These are phyloP conservation scores for Sarcophaga rosellei DNA, from an alignment of 2,888 invertebrate genomes.

Conservation along the genomic window DNA sequence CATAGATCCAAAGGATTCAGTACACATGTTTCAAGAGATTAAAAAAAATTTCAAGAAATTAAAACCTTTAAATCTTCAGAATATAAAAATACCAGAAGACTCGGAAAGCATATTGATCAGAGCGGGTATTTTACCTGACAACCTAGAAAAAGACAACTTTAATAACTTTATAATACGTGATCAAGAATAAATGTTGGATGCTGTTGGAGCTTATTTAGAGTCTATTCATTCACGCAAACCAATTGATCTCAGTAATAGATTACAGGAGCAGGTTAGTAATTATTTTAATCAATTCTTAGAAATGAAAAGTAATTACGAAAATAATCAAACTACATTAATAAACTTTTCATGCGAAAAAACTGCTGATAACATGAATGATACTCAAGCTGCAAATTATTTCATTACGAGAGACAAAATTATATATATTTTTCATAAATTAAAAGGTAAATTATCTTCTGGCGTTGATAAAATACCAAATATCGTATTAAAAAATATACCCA, in stretches of 20 bases:
- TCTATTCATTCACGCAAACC: slow-evolving; percentile 1
- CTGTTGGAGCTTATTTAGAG: slow-evolving; percentile 4
- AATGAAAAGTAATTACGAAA: not conserved
- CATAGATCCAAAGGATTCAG: too few relatives aligned
- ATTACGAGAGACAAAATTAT: slow-evolving; percentile 1
- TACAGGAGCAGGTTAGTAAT: not conserved
- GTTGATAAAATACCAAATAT: slow-evolving; percentile 25
- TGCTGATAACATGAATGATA: slow-evolving; percentile 8
- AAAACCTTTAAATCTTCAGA: slow-evolving; percentile 14
- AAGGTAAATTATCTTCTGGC: slow-evolving; percentile 2
- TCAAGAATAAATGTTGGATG: slow-evolving; percentile 24
- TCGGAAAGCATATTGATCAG: not conserved
- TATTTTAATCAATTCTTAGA: slow-evolving; percentile 8
- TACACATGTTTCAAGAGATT: slow-evolving; percentile 21
- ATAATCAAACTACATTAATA: slow-evolving; percentile 17
- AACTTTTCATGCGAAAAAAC: not conserved
- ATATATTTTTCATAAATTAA: slow-evolving; percentile 16
- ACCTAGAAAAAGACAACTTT: slow-evolving; percentile 11
- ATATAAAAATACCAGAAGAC: slow-evolving; percentile 23
- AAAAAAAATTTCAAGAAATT: slow-evolving; percentile 25
- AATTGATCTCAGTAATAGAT: not conserved
- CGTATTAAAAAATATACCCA: not conserved
- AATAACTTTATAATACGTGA: slow-evolving; percentile 14
- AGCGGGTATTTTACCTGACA: not conserved
- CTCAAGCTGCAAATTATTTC: slow-evolving; percentile 11